Conservation (phyloP, 1,140 invertebrate species). For the Oppia nitens region DNA sequence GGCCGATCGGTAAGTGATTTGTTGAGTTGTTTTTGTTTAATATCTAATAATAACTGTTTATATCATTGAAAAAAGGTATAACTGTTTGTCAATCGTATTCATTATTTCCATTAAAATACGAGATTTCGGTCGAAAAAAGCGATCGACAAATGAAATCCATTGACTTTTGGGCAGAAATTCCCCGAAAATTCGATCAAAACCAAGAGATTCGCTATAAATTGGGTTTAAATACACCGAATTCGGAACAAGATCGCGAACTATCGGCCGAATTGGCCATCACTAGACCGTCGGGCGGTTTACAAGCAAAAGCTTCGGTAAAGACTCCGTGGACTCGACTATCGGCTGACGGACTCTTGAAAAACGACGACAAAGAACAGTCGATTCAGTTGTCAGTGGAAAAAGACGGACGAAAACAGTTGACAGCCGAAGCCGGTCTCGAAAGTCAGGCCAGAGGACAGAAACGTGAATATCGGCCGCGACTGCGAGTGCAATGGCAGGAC, state of each 20-base stretch:
- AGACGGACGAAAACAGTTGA: background rate
- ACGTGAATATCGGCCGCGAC: background rate
- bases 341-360: background rate
- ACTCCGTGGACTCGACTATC: conserved; percentile 1
- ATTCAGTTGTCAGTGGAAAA: background rate
- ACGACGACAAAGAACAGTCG: background rate
- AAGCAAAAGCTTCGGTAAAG: background rate
- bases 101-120: background rate
- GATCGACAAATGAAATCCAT: conserved; percentile 1
- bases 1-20: background rate
- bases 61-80: too few relatives aligned
- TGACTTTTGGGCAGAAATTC: background rate
- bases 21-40: too few relatives aligned
- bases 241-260: background rate
- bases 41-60: too few relatives aligned
- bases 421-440: conserved; percentile 1
- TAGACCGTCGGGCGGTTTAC: background rate
- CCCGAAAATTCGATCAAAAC: background rate
- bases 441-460: conserved; percentile 3
- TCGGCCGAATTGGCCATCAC: conserved; percentile 2
- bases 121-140: conserved; percentile 6
- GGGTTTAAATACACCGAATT: conserved; percentile 2
- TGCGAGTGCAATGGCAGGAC: background rate
- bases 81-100: too few relatives aligned
- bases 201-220: background rate